Base-by-base conservation (phyloP, 2,797 vertebrate species). In the Paguma larvata region DNA sequence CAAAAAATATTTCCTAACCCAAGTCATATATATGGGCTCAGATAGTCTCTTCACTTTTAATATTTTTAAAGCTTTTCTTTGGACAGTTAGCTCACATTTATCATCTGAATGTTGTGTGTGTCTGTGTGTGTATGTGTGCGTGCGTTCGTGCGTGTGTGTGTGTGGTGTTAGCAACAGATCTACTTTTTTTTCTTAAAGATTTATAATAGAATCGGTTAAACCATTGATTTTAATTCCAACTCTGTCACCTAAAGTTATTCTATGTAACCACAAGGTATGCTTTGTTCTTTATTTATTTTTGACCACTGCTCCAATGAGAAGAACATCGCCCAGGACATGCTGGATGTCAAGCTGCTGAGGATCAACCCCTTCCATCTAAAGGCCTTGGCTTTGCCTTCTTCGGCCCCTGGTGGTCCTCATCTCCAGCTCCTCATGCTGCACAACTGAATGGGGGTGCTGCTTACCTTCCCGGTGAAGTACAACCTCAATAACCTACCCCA, bases 81-180 rank as follows among this genome's bases (percentile, higher is more conserved):
- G 75, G 34, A 75, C 5, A 62, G 18, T 67, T 75, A 65, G 19
- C 16, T 75, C 30, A 32, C 32, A 44, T 89, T 80, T 73, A n/a
- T 15, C 6, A 56, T 62, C 9, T 27, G 13, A 32, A 63, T 79
- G 6, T 15, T 62, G 3, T 88, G 19, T 0, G 19, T 23, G 34
- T 38, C 1, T 18, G 16, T 3, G 32, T 38, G 19, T 62, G 14
- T 15, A 5, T 23, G 13, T 23, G 18, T 19, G 5, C 53, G 5
- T 18, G 67, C 15, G 56, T 2, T 27, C 30, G 19, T 51, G 14
- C 9, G 7, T 23, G 2, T 6, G 9, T 0, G 0, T 1, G 27
- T 13, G 4, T 7, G 11, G 30, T 30, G 0, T 32, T 38, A 77
- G 41, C 16, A 53, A 70, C 7, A n/a, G 10, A 41, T 19, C 4